These are phyloP conservation scores for Nothura maculosa DNA, from an alignment of 2,797 vertebrate species.

Conservation along the genomic window DNA sequence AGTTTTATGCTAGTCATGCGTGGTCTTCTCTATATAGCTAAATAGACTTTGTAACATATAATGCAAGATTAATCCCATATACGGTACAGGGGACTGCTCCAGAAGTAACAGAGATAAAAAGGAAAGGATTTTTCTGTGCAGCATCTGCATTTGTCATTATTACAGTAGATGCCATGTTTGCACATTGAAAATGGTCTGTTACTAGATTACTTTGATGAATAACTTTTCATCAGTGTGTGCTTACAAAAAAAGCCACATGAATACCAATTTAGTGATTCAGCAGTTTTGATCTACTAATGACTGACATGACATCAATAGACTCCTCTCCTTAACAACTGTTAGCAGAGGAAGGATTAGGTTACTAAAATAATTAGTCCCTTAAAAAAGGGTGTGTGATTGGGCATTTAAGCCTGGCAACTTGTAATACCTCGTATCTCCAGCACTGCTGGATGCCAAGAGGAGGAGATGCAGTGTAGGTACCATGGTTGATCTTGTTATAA, in stretches of 20 bases:
- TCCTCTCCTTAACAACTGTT: not conserved
- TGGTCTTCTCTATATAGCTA: not conserved
- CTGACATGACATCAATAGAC: not conserved
- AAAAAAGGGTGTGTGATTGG: not conserved
- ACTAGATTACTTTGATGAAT: not conserved
- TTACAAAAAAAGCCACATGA: not conserved
- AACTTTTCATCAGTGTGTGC: not conserved
- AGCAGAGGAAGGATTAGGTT: slow-evolving; percentile 32
- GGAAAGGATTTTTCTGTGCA: not conserved
- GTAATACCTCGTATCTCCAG: not conserved
- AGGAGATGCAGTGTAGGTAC: not conserved
- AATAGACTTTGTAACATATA: not conserved
- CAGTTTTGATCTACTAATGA: not conserved
- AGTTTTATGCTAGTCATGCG: not conserved
- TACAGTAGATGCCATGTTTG: not conserved
- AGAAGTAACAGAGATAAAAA: not conserved
- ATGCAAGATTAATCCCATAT: slow-evolving; percentile 21
- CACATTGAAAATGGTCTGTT: not conserved
- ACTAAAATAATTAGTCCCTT: slow-evolving; percentile 13
- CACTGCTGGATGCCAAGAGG: not conserved
- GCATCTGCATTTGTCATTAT: slow-evolving; percentile 1
- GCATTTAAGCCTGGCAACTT: not conserved
- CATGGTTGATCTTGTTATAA: not conserved
- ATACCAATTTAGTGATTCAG: not conserved
- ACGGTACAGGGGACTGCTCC: not conserved